Conservation (phyloP, 1,140 invertebrate species). For the Papilio machaon region DNA sequence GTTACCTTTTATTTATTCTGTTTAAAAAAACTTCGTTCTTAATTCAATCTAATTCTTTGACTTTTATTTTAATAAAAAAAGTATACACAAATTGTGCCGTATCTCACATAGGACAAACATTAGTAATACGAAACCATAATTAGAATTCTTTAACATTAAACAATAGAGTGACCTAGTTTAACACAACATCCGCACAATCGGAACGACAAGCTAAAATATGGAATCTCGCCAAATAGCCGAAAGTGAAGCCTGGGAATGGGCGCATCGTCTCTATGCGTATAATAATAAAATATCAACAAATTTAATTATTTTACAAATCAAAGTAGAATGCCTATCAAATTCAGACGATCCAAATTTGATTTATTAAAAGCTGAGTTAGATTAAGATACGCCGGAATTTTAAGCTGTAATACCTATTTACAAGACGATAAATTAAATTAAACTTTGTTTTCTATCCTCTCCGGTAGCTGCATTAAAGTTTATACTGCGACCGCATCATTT, state of each 20-base stretch:
- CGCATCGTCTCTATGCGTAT: background rate
- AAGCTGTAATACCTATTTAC: too few species aligned
- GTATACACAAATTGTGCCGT: background rate
- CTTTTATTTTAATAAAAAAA: background rate
- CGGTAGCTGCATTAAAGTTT: background rate
- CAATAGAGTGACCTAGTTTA: slow-evolving; percentile 47
- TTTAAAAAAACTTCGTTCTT: too few species aligned
- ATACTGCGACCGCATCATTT: background rate
- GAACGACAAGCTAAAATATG: slow-evolving; percentile 43
- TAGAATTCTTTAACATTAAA: background rate
- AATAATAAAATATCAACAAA: background rate
- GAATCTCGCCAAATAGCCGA: slow-evolving; percentile 49
- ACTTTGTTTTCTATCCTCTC: background rate
- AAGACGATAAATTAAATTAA: too few species aligned
- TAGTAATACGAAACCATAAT: background rate
- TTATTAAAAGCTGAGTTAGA: too few species aligned
- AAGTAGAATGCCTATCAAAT: too few species aligned
- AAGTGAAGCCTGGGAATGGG: slow-evolving; percentile 37
- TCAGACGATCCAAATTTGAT: too few species aligned
- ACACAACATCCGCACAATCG: slow-evolving; percentile 34
- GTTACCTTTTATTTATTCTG: too few species aligned
- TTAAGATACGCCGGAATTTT: too few species aligned
- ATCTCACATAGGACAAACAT: background rate
- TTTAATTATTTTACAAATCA: background rate
- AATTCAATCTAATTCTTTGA: background rate